These are phyloP conservation scores for Loripinus fragilis DNA, from an alignment of 2,888 invertebrate genomes.

Conservation along the genomic window DNA sequence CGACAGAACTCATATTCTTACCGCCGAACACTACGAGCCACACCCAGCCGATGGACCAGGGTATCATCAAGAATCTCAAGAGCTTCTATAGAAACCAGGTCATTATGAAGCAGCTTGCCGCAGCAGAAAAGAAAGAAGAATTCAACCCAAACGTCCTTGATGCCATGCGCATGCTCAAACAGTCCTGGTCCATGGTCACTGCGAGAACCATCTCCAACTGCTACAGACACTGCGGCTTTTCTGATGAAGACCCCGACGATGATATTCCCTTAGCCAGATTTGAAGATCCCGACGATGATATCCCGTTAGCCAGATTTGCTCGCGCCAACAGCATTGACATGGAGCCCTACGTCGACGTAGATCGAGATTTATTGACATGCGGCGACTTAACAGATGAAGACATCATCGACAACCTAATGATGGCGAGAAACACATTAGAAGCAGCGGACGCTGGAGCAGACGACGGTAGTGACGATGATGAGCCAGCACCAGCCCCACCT, in stretches of 20 bases:
- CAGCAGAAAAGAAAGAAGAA: background rate
- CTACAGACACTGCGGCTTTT: conserved; percentile 11
- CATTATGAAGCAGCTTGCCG: background rate
- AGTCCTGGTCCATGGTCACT: conserved; percentile 14
- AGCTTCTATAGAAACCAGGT: conserved; percentile 30
- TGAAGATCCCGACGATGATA: background rate
- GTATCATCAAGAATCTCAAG: conserved; percentile 57
- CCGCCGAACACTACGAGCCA: conserved; percentile 64
- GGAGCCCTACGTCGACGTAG: conserved; percentile 10
- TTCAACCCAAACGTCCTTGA: background rate
- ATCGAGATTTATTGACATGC: background rate
- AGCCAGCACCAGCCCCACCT: background rate
- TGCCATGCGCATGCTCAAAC: conserved; percentile 9
- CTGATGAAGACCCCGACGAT: background rate
- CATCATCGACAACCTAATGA: conserved; percentile 1
- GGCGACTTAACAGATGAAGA: background rate
- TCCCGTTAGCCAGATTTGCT: background rate
- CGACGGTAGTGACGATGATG: background rate
- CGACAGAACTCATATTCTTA: conserved; percentile 58
- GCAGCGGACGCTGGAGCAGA: background rate
- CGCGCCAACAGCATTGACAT: background rate
- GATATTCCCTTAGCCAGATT: background rate
- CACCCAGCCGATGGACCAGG: conserved; percentile 64
- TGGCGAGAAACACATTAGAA: background rate
- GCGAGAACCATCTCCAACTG: background rate